phyloP scores from a whole-genome alignment of 2,797 vertebrate genomes.

The Odontamblyopus lacepedii region DNA sequence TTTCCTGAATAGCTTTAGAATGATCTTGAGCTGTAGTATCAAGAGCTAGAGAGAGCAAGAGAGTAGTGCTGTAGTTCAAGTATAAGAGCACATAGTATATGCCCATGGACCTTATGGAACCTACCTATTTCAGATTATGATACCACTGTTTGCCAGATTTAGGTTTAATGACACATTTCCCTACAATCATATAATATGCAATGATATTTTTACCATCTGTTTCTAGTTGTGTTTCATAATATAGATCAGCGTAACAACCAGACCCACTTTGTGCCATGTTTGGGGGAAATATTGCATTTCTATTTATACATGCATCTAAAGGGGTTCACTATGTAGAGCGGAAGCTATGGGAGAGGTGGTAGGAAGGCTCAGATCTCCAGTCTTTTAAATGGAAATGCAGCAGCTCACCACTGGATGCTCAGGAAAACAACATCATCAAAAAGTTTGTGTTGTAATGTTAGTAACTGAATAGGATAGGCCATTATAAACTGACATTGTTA shows the following conservation, averaged over 20 bases:
- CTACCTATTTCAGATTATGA: too few relatives aligned
- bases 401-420: constrained; percentile 19
- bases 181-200: constrained; percentile 2
- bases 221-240: not conserved
- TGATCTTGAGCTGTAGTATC: too few relatives aligned
- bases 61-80: too few relatives aligned
- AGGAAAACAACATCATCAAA: constrained; percentile 16
- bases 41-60: too few relatives aligned
- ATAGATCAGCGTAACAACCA: not conserved
- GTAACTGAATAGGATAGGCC: not conserved
- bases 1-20: too few relatives aligned
- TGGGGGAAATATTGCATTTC: constrained; percentile 49
- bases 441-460: not conserved
- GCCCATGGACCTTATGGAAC: too few relatives aligned
- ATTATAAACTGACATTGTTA: not conserved
- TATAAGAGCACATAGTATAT: too few relatives aligned
- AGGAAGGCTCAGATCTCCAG: constrained; percentile 36
- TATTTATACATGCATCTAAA: constrained; percentile 57
- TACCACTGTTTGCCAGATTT: too few relatives aligned
- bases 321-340: constrained; percentile 45
- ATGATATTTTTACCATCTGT: not conserved
- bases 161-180: too few relatives aligned
- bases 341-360: constrained; percentile 53
- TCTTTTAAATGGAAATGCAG: constrained; percentile 26
- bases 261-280: constrained; percentile 51